Evolutionary conservation across 2,888 invertebrate species (phyloP).

Genomic region (Acrocera orbiculus): DNA sequence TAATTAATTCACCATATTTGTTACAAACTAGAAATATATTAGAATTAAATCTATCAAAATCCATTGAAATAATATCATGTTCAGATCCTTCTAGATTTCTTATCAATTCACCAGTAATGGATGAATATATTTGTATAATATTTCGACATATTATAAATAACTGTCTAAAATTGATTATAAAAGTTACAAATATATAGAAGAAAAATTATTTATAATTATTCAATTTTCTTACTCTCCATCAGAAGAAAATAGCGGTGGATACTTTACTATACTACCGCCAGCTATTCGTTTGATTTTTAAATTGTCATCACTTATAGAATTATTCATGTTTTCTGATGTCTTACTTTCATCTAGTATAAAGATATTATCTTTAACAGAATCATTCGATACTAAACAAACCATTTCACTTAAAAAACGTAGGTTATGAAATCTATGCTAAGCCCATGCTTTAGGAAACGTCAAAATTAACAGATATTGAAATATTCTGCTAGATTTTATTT

Average conservation of each 20-base stretch:
- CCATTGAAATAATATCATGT: conserved; percentile 35
- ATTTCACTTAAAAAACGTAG: no score
- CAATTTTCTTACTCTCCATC: conserved; percentile 49
- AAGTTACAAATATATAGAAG: neutral
- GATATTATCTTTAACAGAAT: no score
- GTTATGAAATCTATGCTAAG: no score
- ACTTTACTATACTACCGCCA: conserved; percentile 42
- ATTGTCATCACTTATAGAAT: conserved; percentile 24
- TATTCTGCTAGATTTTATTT: no score
- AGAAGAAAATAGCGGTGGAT: conserved; percentile 42
- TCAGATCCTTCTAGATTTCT: conserved; percentile 37
- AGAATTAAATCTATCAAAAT: conserved; percentile 30
- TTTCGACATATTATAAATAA: conserved; percentile 43
- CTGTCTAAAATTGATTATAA: conserved; percentile 30
- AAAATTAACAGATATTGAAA: no score
- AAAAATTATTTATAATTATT: conserved; percentile 14
- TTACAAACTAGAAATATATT: conserved; percentile 38
- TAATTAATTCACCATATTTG: conserved; percentile 34
- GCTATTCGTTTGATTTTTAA: conserved; percentile 38
- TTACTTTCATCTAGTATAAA: neutral
- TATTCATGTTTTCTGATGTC: conserved; percentile 2
- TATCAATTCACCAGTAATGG: conserved; percentile 44
- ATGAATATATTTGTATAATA: conserved; percentile 42
- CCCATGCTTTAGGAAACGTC: no score
- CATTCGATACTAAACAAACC: no score